Percentiles rank a stretch among this genome's conserved stretches.
Conservation (phyloP, 35 echinoderm and acorn worm genomes). For the Anneissia japonica region DNA sequence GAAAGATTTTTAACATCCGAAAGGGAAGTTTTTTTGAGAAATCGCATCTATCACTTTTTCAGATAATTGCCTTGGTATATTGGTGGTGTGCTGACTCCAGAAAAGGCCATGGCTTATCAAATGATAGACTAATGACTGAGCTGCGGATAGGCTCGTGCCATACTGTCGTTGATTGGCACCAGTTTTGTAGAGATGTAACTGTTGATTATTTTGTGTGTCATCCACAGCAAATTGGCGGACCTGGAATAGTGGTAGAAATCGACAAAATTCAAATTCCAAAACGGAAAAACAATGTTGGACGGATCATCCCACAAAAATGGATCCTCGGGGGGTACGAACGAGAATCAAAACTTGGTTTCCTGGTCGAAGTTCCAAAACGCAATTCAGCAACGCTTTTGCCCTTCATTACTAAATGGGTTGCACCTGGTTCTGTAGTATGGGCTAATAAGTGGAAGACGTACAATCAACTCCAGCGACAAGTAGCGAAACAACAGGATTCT, state of each 20-base stretch:
- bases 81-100: background rate
- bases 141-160: background rate
- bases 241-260: conserved; percentile 11
- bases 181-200: conserved; percentile 14
- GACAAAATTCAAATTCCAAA: background rate
- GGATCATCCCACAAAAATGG: background rate
- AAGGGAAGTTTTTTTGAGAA: conserved; percentile 17
- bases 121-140: background rate
- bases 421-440: background rate
- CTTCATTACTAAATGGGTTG: background rate
- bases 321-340: conserved; percentile 1
- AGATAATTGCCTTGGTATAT: background rate
- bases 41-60: background rate
- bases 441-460: conserved; percentile 9
- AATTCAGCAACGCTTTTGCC: background rate
- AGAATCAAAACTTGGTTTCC: too few species aligned
- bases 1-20: conserved; percentile 8
- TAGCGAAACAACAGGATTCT: too few species aligned
- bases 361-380: background rate
- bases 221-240: conserved; percentile 13
- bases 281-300: conserved; percentile 3
- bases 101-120: background rate
- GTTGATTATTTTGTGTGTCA: background rate
- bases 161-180: conserved; percentile 17
- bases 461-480: background rate